Conservation (phyloP, 1,140 invertebrate species). For the Epicauta chinensis region DNA sequence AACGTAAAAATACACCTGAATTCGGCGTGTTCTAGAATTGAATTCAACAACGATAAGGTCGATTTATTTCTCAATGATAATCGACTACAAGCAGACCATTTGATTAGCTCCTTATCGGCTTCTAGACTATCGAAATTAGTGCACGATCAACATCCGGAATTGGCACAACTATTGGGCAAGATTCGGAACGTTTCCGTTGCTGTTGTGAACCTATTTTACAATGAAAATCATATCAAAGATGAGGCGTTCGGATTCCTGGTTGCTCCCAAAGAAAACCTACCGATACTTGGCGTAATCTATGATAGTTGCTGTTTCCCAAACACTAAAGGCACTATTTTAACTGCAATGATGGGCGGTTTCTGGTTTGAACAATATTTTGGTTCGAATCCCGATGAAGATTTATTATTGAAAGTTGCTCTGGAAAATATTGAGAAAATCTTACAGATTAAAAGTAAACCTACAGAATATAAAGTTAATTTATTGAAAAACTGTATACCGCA, state of each 20-base stretch:
- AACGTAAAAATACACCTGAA: conserved; percentile 52
- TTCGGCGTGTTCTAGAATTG: conserved; percentile 53
- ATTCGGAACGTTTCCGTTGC: conserved; percentile 73
- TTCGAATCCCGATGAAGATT: conserved; percentile 52
- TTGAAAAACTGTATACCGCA: conserved; percentile 86
- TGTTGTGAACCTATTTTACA: conserved; percentile 75
- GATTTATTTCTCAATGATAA: conserved; percentile 43
- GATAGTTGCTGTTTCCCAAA: conserved; percentile 75
- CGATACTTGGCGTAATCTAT: conserved; percentile 84
- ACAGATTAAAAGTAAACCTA: conserved; percentile 61
- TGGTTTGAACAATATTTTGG: conserved; percentile 81
- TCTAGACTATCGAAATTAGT: conserved; percentile 55
- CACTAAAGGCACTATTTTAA: conserved; percentile 59
- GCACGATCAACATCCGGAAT: conserved; percentile 56
- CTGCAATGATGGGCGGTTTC: conserved; percentile 89
- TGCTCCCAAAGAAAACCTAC: conserved; percentile 75
- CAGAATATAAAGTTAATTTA: conserved; percentile 59
- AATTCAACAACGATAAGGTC: conserved; percentile 49
- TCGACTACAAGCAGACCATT: conserved; percentile 8
- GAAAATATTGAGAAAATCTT: conserved; percentile 65
- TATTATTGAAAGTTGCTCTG: conserved; percentile 61
- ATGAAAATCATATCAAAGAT: conserved; percentile 50
- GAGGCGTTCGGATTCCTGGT: conserved; percentile 86
- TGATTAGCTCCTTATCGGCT: conserved; percentile 65
- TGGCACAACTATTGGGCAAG: conserved; percentile 53